Conservation (phyloP, 1,140 invertebrate species). For the Drosophila subobscura region DNA sequence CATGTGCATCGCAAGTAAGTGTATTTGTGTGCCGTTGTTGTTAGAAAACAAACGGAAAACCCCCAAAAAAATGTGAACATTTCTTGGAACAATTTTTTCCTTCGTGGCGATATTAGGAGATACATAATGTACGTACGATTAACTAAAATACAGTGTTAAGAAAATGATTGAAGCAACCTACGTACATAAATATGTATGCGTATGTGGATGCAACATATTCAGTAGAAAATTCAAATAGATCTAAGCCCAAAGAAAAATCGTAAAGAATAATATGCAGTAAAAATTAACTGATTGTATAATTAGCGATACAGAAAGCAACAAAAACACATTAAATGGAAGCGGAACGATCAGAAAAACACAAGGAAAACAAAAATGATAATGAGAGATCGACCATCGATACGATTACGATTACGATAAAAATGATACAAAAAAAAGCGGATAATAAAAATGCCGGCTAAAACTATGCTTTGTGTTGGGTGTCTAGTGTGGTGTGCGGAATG, state of each 20-base stretch:
- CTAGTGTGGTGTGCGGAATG: neutral
- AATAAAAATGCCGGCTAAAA: slow-evolving; percentile 49
- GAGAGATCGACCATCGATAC: neutral
- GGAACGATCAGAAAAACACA: slow-evolving; percentile 1
- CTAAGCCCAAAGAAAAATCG: slow-evolving; percentile 59
- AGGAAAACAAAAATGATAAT: slow-evolving; percentile 9
- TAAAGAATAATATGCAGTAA: slow-evolving; percentile 58
- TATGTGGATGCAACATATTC: slow-evolving; percentile 22
- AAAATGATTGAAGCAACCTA: slow-evolving; percentile 35
- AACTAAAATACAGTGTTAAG: slow-evolving; percentile 35
- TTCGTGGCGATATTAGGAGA: slow-evolving; percentile 46
- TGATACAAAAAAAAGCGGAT: slow-evolving; percentile 60
- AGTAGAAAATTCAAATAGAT: slow-evolving; percentile 36
- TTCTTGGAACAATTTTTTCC: slow-evolving; percentile 37
- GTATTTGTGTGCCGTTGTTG: slow-evolving; percentile 33
- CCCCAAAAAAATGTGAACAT: neutral
- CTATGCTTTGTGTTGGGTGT: slow-evolving; percentile 3
- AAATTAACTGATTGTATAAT: slow-evolving; percentile 52
- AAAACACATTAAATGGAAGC: neutral
- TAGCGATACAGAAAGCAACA: slow-evolving; percentile 27
- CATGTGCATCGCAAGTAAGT: no score
- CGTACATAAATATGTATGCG: slow-evolving; percentile 49
- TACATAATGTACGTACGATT: slow-evolving; percentile 23
- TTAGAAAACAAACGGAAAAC: slow-evolving; percentile 10
- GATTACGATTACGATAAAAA: slow-evolving; percentile 30